Percentiles rank a stretch among this genome's conserved stretches.
Evolutionary conservation across 2,113 vertebrate species (phyloP).

Genomic region (Rhabdomys dilectus): DNA sequence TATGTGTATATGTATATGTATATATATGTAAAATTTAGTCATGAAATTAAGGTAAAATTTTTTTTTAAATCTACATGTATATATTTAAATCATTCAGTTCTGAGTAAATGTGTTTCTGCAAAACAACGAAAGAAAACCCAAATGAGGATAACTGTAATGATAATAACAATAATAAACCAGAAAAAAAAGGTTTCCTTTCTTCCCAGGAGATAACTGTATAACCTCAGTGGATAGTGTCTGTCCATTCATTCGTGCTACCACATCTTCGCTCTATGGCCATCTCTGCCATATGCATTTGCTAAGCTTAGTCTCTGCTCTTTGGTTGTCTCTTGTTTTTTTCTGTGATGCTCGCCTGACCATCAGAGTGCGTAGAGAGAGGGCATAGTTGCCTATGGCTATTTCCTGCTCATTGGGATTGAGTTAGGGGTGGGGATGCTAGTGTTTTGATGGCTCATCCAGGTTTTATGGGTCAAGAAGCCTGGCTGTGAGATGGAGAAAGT

Average conservation of each 20-base stretch:
- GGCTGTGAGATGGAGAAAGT: neutral
- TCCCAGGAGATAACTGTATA: neutral
- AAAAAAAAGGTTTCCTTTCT: neutral
- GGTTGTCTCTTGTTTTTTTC: neutral
- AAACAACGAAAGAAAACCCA: neutral
- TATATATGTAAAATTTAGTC: too few species aligned
- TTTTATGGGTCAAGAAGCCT: neutral
- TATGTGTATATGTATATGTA: too few species aligned
- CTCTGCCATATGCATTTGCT: too few species aligned
- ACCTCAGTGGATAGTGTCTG: neutral
- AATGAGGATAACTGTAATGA: neutral
- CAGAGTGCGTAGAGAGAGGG: neutral
- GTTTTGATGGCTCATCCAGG: too few species aligned
- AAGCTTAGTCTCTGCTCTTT: too few species aligned
- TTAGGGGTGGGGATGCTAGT: neutral
- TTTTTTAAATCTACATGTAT: neutral
- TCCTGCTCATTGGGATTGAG: neutral
- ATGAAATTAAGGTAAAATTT: neutral
- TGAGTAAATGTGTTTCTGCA: neutral
- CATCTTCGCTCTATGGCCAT: too few species aligned
- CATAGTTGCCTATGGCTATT: too few species aligned
- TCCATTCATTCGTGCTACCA: neutral
- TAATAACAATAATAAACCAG: neutral
- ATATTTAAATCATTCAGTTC: neutral
- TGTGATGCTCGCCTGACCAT: neutral